Conservation (phyloP, 2,888 invertebrate species). For the Oxyscelio sp. region DNA sequence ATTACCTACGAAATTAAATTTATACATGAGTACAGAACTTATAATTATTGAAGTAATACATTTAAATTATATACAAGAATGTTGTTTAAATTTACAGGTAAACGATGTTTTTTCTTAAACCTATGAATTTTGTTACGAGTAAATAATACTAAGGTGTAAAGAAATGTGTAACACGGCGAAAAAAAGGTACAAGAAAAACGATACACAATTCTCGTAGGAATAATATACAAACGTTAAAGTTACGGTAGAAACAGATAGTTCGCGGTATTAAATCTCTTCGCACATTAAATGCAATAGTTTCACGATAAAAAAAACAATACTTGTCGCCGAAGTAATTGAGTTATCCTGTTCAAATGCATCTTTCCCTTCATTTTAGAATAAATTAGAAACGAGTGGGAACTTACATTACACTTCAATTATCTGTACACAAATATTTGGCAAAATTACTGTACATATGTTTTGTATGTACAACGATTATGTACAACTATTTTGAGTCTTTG, state of each 20-base stretch:
- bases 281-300: conserved; percentile 44
- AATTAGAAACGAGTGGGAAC: conserved; percentile 11
- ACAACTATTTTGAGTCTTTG: conserved; percentile 32
- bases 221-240: too few species aligned
- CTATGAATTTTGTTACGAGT: too few species aligned
- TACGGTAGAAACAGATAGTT: neutral
- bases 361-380: conserved; percentile 27
- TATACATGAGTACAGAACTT: too few species aligned
- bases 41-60: too few species aligned
- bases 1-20: too few species aligned
- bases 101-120: too few species aligned
- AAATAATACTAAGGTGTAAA: conserved; percentile 50
- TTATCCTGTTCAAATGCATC: neutral
- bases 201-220: too few species aligned
- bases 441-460: conserved; percentile 62
- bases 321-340: neutral
- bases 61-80: too few species aligned
- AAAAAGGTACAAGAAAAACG: too few species aligned
- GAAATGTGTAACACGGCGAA: too few species aligned
- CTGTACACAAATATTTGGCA: conserved; percentile 66
- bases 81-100: too few species aligned
- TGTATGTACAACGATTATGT: conserved; percentile 42
- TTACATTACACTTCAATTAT: conserved; percentile 34
- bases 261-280: conserved; percentile 4
- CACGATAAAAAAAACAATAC: neutral